phyloP scores from a whole-genome alignment of 2,888 invertebrate species.

The Agrotis exclamationis region DNA sequence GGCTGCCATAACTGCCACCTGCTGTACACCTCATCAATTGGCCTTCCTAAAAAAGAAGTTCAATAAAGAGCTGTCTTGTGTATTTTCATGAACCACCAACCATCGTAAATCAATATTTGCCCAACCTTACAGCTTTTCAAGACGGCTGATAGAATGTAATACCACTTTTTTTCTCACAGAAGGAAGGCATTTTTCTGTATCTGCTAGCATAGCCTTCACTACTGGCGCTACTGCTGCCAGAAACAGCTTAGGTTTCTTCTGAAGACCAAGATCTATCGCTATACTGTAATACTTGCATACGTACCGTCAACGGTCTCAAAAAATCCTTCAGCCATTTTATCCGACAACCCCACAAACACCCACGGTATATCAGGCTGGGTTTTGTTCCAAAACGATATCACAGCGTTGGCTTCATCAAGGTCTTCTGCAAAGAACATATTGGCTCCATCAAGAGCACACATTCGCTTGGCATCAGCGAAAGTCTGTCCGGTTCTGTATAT shows the following conservation, averaged over 20 bases:
- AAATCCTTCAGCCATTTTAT: constrained; percentile 40
- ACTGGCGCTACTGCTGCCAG: no score
- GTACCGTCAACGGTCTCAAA: constrained; percentile 29
- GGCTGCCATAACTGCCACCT: background rate
- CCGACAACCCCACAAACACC: constrained; percentile 76
- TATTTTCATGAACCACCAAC: background rate
- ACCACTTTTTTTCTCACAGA: no score
- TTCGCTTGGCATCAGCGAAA: constrained; percentile 77
- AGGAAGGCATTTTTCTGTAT: no score
- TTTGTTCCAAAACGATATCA: constrained; percentile 69
- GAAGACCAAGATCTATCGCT: no score
- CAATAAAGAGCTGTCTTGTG: background rate
- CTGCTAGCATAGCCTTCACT: no score
- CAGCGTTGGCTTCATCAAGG: constrained; percentile 70
- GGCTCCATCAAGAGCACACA: constrained; percentile 78
- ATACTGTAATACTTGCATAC: background rate
- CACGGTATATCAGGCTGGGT: constrained; percentile 63
- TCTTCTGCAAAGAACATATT: constrained; percentile 79
- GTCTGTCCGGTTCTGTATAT: constrained; percentile 76
- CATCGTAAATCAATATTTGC: background rate
- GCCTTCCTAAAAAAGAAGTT: constrained; percentile 4
- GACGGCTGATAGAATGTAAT: background rate
- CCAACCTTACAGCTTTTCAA: background rate
- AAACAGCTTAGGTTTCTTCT: no score
- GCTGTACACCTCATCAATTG: constrained; percentile 21